These are phyloP conservation scores for Oscheius myriophilus DNA, from an alignment of 2,888 invertebrate genomes.

Conservation along the genomic window DNA sequence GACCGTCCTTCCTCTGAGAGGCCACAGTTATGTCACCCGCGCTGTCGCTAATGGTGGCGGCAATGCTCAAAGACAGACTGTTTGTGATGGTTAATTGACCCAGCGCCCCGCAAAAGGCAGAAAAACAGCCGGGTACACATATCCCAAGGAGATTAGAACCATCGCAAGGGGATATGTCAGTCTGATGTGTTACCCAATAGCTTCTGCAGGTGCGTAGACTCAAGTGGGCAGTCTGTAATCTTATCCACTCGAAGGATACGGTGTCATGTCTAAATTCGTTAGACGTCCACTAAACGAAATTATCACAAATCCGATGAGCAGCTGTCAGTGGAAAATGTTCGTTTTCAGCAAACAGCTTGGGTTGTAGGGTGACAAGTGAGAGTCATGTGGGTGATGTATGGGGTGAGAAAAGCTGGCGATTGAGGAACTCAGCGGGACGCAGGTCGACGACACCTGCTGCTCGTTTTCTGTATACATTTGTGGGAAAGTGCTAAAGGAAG, in stretches of 20 bases:
- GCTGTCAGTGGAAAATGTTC: slow-evolving; percentile 15
- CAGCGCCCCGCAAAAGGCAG: slow-evolving; percentile 22
- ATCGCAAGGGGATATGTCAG: slow-evolving; percentile 4
- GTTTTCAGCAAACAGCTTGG: neutral
- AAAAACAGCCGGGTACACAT: slow-evolving; percentile 28
- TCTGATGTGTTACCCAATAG: slow-evolving; percentile 8
- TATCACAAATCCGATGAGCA: slow-evolving; percentile 10
- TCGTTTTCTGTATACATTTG: no score
- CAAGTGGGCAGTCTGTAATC: slow-evolving; percentile 26
- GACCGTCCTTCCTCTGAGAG: neutral
- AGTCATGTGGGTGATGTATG: no score
- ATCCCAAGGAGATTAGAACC: slow-evolving; percentile 24
- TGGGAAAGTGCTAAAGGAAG: no score
- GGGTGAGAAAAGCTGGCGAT: no score
- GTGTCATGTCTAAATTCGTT: slow-evolving; percentile 25
- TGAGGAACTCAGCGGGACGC: no score
- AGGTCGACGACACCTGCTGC: no score
- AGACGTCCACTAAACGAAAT: slow-evolving; percentile 10
- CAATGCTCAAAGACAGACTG: slow-evolving; percentile 24
- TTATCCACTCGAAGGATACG: slow-evolving; percentile 26
- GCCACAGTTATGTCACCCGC: slow-evolving; percentile 16
- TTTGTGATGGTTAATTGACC: slow-evolving; percentile 32
- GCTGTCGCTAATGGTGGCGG: slow-evolving; percentile 18
- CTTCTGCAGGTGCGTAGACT: slow-evolving; percentile 18
- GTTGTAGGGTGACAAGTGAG: no score